phyloP scores from a whole-genome alignment of 2,888 invertebrate species.

The Andrena trimmerana region DNA sequence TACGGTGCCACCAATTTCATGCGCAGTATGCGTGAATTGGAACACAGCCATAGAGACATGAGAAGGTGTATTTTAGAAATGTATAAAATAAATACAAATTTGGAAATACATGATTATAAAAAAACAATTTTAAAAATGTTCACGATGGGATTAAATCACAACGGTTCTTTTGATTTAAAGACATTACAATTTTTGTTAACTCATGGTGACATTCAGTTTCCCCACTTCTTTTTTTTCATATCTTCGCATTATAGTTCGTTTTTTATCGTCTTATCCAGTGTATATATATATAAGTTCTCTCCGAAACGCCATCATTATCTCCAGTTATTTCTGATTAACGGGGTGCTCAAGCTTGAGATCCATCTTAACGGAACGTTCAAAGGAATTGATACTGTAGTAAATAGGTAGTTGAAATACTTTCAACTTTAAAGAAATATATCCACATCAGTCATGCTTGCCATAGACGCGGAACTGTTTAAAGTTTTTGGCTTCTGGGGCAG shows the following conservation, averaged over 20 bases:
- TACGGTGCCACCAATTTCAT: no score
- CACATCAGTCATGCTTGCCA: background rate
- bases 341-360: background rate
- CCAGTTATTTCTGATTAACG: background rate
- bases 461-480: conserved; percentile 66
- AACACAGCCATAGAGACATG: no score
- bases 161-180: background rate
- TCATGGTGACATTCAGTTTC: conserved; percentile 10
- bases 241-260: no score
- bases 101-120: background rate
- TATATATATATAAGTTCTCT: background rate
- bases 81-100: background rate
- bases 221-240: background rate
- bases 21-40: no score
- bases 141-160: background rate
- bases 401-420: background rate
- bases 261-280: background rate
- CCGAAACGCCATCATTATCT: background rate
- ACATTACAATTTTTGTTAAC: background rate
- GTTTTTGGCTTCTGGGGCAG: conserved; percentile 78
- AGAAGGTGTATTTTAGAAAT: no score
- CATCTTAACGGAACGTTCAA: background rate
- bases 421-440: background rate
- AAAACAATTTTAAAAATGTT: background rate
- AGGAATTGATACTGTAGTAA: background rate